Conservation (phyloP, 2,797 vertebrate species). For the Xenentodon cancila region DNA sequence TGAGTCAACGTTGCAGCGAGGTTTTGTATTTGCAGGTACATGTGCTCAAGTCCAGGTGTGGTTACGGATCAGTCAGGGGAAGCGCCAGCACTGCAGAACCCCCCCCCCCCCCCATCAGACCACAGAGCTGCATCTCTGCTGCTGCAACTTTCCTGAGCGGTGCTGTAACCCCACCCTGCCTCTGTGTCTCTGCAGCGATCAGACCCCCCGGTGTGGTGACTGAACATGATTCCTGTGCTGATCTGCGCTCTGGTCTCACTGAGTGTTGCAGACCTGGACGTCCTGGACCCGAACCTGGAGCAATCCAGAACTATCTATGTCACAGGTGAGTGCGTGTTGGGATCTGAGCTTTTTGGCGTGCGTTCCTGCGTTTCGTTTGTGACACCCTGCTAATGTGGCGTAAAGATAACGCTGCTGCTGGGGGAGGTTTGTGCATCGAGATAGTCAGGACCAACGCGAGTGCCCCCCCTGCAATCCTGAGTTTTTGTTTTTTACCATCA, state of each 20-base stretch:
- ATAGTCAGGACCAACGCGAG: too few relatives aligned
- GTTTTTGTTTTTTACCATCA: too few relatives aligned
- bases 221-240: slow-evolving; percentile 88
- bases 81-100: slow-evolving; percentile 58
- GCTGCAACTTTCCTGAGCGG: not conserved
- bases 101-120: slow-evolving; percentile 4
- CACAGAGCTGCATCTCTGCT: slow-evolving; percentile 1
- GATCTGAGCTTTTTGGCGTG: not conserved
- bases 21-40: too few relatives aligned
- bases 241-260: slow-evolving; percentile 87
- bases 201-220: slow-evolving; percentile 71
- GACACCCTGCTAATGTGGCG: too few relatives aligned
- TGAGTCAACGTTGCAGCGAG: slow-evolving; percentile 10
- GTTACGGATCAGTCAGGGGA: not conserved
- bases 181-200: slow-evolving; percentile 83
- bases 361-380: too few relatives aligned
- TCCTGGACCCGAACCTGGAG: slow-evolving; percentile 82
- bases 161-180: not conserved
- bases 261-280: slow-evolving; percentile 82
- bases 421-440: too few relatives aligned
- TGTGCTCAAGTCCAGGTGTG: too few relatives aligned
- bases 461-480: too few relatives aligned
- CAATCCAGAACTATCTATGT: slow-evolving; percentile 90
- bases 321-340: slow-evolving; percentile 81
- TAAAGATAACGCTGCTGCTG: too few relatives aligned